A percentile compares a stretch with the other conserved stretches of the same genome.
Evolutionary conservation across 2,797 vertebrate species (phyloP).

Genomic region (Thripadectes ignobilis): DNA sequence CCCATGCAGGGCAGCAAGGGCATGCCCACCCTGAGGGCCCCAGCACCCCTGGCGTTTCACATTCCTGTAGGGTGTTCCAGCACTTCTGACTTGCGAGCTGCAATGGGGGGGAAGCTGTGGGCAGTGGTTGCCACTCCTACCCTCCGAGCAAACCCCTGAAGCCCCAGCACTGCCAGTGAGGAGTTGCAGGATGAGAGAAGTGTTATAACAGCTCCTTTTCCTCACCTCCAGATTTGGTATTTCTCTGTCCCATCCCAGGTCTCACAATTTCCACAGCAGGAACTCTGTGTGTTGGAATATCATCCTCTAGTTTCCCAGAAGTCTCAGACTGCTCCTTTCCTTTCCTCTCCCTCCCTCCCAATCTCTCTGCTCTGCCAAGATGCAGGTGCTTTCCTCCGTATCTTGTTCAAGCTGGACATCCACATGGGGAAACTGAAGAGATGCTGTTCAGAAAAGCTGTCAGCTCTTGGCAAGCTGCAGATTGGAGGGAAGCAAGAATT

Average conservation of each 20-base stretch:
- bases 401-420: not conserved
- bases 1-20: fast-evolving
- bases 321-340: not conserved
- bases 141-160: fast-evolving
- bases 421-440: not conserved
- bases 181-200: not conserved
- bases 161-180: not conserved
- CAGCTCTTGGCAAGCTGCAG: not conserved
- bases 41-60: fast-evolving
- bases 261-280: not conserved
- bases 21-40: too few relatives aligned
- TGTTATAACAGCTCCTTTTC: not conserved
- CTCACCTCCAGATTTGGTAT: not conserved
- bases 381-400: not conserved
- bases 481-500: not conserved
- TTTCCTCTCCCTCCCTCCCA: not conserved
- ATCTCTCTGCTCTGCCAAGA: not conserved
- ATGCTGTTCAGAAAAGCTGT: not conserved
- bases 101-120: not conserved
- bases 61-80: fast-evolving
- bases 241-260: not conserved
- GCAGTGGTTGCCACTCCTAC: not conserved
- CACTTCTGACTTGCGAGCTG: too few relatives aligned
- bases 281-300: not conserved
- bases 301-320: not conserved